Conservation (phyloP, 2,888 invertebrate species). For the Xanthorhoe designata region DNA sequence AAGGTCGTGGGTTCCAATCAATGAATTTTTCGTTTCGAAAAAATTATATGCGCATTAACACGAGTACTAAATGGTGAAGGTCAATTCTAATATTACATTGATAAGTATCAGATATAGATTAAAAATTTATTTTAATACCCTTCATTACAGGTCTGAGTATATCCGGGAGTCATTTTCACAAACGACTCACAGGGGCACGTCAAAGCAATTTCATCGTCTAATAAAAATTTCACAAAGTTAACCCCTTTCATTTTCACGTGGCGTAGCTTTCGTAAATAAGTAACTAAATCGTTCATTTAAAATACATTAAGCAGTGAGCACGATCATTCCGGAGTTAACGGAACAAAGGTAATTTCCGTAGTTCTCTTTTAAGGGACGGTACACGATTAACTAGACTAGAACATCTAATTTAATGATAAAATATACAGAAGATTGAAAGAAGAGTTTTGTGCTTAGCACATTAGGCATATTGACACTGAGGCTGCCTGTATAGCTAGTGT, state of each 20-base stretch:
- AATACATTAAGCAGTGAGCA: constrained; percentile 69
- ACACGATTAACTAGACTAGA: neutral
- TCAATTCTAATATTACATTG: too few relatives aligned
- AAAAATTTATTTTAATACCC: neutral
- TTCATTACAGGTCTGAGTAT: neutral
- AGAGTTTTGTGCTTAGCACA: neutral
- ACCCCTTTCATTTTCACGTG: constrained; percentile 63
- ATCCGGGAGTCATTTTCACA: constrained; percentile 29
- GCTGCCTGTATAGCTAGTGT: too few relatives aligned
- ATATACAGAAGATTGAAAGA: neutral
- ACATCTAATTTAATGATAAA: too few relatives aligned
- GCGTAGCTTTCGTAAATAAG: constrained; percentile 58
- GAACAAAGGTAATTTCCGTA: constrained; percentile 65
- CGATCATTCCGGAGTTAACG: constrained; percentile 52
- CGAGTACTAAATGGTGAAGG: too few relatives aligned
- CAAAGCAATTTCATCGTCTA: constrained; percentile 54
- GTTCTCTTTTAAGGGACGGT: constrained; percentile 36
- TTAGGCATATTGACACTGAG: too few relatives aligned
- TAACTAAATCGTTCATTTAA: constrained; percentile 75
- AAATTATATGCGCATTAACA: too few relatives aligned
- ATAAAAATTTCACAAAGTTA: constrained; percentile 61
- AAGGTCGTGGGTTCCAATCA: too few relatives aligned
- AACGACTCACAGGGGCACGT: constrained; percentile 41
- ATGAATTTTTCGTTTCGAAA: too few relatives aligned
- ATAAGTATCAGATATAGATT: too few relatives aligned